phyloP scores from a whole-genome alignment of 2,797 vertebrate genomes.

The Lutjanus campechanus region DNA sequence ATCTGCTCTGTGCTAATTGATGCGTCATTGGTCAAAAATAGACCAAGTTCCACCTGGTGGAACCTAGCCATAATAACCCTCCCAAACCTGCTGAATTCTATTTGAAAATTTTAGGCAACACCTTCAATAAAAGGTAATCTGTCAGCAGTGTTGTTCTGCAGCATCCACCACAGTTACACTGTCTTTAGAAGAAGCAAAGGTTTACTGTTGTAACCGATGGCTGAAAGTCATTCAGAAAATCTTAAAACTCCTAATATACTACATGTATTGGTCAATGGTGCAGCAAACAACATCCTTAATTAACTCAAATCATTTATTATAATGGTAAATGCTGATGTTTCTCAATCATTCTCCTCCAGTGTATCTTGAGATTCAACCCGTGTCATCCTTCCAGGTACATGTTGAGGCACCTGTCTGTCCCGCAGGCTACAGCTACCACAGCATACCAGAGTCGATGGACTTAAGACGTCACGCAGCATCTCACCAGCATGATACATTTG shows the following conservation, averaged over 20 bases:
- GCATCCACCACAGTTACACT: not conserved
- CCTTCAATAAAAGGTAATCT: too few relatives aligned
- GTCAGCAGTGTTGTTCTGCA: not conserved
- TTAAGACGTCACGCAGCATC: conserved; percentile 2
- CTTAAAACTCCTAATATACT: too few relatives aligned
- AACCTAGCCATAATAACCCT: too few relatives aligned
- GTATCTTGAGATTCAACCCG: not conserved
- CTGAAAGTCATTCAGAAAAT: too few relatives aligned
- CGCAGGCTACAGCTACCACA: not conserved
- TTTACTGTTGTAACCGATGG: too few relatives aligned
- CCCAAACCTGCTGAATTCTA: too few relatives aligned
- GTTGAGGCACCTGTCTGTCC: not conserved
- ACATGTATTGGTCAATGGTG: too few relatives aligned
- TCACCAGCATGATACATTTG: not conserved
- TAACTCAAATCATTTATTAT: not conserved
- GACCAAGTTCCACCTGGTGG: too few relatives aligned
- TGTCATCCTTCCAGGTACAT: not conserved
- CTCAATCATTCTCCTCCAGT: not conserved
- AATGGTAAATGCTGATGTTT: not conserved
- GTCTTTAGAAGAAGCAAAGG: not conserved
- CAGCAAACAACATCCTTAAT: not conserved
- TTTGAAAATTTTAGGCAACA: too few relatives aligned
- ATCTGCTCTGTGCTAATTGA: too few relatives aligned
- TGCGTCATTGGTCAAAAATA: too few relatives aligned
- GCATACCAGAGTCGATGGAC: not conserved